Conservation (phyloP, 2,113 vertebrate species). For the Hyperoodon ampullatus region DNA sequence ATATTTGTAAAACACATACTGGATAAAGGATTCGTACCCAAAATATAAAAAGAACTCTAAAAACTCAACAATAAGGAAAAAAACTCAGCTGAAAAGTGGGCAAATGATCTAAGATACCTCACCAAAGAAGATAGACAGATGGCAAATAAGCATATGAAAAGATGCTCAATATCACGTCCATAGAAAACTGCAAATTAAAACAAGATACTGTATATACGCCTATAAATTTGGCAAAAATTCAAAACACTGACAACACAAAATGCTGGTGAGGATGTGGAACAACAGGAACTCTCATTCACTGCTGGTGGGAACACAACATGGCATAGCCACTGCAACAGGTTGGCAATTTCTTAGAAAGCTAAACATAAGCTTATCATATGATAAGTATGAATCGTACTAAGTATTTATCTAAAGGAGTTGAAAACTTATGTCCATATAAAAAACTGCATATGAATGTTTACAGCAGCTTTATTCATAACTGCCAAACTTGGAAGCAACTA, state of each 20-base stretch:
- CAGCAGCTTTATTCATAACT: background rate
- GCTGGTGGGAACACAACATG: background rate
- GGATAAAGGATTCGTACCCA: background rate
- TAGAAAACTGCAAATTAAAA: background rate
- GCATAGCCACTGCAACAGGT: background rate
- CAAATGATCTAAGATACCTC: background rate
- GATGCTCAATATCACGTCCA: background rate
- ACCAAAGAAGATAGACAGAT: background rate
- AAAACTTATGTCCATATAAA: background rate
- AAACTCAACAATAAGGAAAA: background rate
- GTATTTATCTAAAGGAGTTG: background rate
- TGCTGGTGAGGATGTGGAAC: background rate
- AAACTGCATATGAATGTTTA: background rate
- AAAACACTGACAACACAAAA: background rate
- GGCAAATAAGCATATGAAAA: background rate
- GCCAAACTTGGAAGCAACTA: background rate
- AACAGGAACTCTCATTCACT: background rate
- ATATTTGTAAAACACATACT: background rate
- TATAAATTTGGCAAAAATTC: background rate
- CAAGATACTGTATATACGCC: background rate
- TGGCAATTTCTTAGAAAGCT: background rate
- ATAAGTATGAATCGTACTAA: background rate
- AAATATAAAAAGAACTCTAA: background rate
- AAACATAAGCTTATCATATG: background rate
- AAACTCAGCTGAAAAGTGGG: background rate